Evolutionary conservation across 1,140 invertebrate genomes (phyloP), one percentile per base, ranked within the genome.

Genomic region (Matsumurasca onukii): DNA sequence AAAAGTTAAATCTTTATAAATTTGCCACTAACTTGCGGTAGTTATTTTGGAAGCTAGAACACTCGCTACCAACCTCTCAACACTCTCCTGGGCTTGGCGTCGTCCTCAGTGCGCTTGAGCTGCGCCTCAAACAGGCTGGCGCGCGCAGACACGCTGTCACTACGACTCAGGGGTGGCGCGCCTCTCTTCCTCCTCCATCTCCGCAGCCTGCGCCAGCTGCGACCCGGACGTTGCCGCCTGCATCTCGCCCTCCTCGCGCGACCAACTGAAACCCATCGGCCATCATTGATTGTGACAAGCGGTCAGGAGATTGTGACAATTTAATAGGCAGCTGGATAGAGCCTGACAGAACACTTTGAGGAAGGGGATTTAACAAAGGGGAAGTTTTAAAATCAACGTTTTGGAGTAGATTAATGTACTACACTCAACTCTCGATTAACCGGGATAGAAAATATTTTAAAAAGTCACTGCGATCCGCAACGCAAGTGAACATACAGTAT

Each of bases 121-220:
- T 86, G 82, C 71, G 85, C 79, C 70, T 87, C 85, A 79, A 86
- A 87, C 81, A 87, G 82, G 69, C 81, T 85, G 49, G 85, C 85
- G 70, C 82, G 77, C 22, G 84, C 85, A 1, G 84, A 82, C 9
- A 87, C 86, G 68, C 85, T 86, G 72, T 83, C 84, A 73, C 83
- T 85, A 61, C 83, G 84, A 31, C 80, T 78, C 51, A 87, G 75
- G 2, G n/a, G n/a, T n/a, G n/a, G 81, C 81, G n/a, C 78, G 77
- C 1, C n/a, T 39, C 3, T 29, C 68, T n/a, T 59, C 68, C 22
- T 71, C 57, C 9, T 59, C 51, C 27, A 68, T 51, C 20, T 59
- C 65, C 31, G 34, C 55, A 29, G 69, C 68, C 39, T 72, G 76
- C n/a, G n/a, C n/a, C n/a, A n/a, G n/a, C n/a, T n/a, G n/a, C n/a